Evolutionary conservation across 2,797 vertebrate genomes (phyloP), one percentile per base, ranked within the genome.

Genomic region (Coregonus ussuriensis): DNA sequence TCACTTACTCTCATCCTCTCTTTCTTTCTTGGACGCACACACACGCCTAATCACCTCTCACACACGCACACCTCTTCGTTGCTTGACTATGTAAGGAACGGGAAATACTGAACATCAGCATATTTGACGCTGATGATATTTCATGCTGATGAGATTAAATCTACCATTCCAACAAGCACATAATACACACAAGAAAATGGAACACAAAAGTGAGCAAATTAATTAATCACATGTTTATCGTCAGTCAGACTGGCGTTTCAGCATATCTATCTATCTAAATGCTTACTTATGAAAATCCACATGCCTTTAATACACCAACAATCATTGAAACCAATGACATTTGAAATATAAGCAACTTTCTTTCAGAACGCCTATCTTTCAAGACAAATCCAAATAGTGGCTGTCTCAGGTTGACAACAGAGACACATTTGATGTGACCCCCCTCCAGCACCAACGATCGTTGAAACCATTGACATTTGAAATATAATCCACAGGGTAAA

Each of bases 1-100:
- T 69, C 63, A 56, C 51, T 79, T 74, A 76, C 71, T 62, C 5
- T 51, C 47, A 16, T 13, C 21, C 71, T 31, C 51, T 72, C 54
- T 71, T 68, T 37, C 51, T 54, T 52, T 16, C 16, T 16, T 7
- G 25, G 6, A 71, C 53, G 25, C 11, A 71, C 53, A 63, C 68
- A 62, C 33, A 71, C 68, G 62, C 21, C 15, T 18, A 21, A 35
- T 1, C n/a, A 14, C 56, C 16, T 37, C 25, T 25, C 18, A 14
- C 18, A 29, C 71, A 59, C 7, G 15, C 15, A 37, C 31, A 15
- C 21, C 51, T 35, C 13, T 56, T 72, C 11, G 1, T 33, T 59
- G 6, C 9, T 59, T n/a, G 16, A 13, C 18, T 59, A 11, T 18
- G 33, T 35, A 9, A 73, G 15, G 54, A 59, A 14, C 15, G 9